A percentile compares a stretch with the other conserved stretches of the same genome.
Evolutionary conservation across 2,113 vertebrate species (phyloP).

Genomic region (Phaetusa simplex): DNA sequence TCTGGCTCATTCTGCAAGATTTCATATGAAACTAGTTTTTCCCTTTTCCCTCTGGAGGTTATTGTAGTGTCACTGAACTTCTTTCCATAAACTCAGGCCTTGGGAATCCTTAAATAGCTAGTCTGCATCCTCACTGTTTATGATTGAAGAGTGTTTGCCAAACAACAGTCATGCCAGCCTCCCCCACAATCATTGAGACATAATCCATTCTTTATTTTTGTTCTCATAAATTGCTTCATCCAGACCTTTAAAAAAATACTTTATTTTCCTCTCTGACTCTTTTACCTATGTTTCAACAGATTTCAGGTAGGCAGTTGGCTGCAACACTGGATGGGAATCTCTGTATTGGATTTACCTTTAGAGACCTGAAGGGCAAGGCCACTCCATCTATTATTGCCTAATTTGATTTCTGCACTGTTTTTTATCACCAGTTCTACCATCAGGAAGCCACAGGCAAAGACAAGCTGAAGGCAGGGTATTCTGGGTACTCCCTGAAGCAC

Average conservation of each 20-base stretch:
- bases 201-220: slow-evolving; percentile 8
- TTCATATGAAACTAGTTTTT: not conserved
- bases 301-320: not conserved
- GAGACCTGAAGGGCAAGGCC: not conserved
- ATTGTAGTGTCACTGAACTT: not conserved
- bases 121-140: not conserved
- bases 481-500: not conserved
- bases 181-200: not conserved
- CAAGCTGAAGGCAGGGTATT: not conserved
- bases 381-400: not conserved
- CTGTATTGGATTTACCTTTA: not conserved
- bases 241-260: not conserved
- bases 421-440: not conserved
- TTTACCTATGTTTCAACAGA: not conserved
- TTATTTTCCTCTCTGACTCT: not conserved
- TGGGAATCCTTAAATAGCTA: not conserved
- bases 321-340: not conserved
- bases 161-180: not conserved
- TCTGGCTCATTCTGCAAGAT: not conserved
- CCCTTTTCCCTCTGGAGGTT: not conserved
- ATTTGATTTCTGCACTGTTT: not conserved
- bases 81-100: not conserved
- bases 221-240: not conserved
- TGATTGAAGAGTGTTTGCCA: not conserved
- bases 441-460: not conserved